Conservation (phyloP, 2,888 invertebrate species). For the Troides helena region DNA sequence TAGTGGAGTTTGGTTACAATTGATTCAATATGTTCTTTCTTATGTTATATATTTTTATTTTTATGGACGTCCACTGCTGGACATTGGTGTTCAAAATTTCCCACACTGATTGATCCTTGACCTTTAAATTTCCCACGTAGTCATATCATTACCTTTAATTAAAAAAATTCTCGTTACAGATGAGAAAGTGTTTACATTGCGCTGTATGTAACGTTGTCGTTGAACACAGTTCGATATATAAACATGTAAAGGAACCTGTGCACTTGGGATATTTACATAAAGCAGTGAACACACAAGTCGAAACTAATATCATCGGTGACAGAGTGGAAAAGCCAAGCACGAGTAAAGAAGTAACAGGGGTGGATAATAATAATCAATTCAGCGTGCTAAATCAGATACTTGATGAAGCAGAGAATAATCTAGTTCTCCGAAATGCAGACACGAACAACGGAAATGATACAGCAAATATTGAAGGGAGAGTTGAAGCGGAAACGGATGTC, state of each 20-base stretch:
- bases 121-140: background rate
- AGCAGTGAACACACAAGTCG: constrained; percentile 5
- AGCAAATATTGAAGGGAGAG: constrained; percentile 14
- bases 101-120: background rate
- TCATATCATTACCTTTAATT: background rate
- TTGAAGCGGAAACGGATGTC: background rate
- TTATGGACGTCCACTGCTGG: too few species aligned
- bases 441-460: background rate
- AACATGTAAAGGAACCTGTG: constrained; percentile 31
- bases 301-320: background rate
- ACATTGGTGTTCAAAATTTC: too few species aligned
- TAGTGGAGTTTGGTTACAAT: too few species aligned
- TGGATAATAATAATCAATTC: background rate
- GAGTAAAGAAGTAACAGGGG: background rate
- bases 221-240: constrained; percentile 23
- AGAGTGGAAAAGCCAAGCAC: background rate
- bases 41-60: too few species aligned
- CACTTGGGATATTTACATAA: constrained; percentile 26
- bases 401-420: background rate
- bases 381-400: background rate
- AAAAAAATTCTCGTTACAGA: constrained; percentile 33
- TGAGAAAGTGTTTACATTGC: constrained; percentile 37
- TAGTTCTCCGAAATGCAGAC: background rate
- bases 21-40: too few species aligned
- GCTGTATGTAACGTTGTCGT: constrained; percentile 37